A percentile compares a stretch with the other conserved stretches of the same genome.
These are phyloP conservation scores for Peromyscus eremicus DNA, from an alignment of 2,797 vertebrate genomes.

Conservation along the genomic window DNA sequence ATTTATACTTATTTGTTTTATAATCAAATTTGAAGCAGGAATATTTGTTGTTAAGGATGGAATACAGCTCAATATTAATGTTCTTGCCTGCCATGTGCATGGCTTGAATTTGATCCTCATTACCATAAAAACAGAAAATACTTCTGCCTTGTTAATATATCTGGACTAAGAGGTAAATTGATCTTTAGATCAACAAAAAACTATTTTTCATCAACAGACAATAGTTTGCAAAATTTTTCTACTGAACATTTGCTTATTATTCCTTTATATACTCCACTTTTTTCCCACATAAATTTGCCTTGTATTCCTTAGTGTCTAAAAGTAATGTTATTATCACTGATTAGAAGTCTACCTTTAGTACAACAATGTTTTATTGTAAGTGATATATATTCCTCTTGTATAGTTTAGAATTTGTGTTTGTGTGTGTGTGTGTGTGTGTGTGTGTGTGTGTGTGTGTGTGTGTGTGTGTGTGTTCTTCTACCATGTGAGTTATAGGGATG, in stretches of 20 bases:
- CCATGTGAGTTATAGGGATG: neutral
- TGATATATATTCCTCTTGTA: neutral
- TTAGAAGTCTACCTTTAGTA: neutral
- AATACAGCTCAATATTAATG: neutral
- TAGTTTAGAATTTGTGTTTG: neutral
- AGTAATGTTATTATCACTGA: neutral
- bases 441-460: neutral
- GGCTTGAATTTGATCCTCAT: neutral
- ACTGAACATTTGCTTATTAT: neutral
- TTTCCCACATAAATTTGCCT: neutral
- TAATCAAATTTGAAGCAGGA: neutral
- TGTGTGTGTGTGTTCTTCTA: neutral
- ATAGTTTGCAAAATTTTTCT: constrained; percentile 12
- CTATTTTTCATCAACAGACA: neutral
- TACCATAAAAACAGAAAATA: neutral
- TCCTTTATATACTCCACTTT: neutral
- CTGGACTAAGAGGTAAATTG: neutral
- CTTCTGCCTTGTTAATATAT: neutral
- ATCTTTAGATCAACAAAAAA: neutral
- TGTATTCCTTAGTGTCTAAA: neutral
- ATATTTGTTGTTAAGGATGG: neutral
- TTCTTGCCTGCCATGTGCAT: neutral
- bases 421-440: neutral
- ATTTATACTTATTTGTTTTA: neutral
- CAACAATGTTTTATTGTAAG: neutral